phyloP scores from a whole-genome alignment of 2,797 vertebrate genomes.

The Rhadinocentrus ornatus region DNA sequence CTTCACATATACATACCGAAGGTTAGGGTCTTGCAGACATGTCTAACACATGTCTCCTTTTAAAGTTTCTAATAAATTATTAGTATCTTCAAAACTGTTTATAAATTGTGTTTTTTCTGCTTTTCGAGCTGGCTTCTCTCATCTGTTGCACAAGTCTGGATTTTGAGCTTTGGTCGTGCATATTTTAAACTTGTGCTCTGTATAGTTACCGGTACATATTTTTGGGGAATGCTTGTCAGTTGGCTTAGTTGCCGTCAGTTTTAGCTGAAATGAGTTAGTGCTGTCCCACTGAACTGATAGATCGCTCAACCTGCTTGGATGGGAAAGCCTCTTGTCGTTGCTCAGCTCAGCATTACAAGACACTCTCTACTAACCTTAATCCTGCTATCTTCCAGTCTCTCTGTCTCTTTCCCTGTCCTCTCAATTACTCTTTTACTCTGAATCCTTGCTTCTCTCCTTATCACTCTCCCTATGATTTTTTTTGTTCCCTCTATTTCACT shows the following conservation, averaged over 20 bases:
- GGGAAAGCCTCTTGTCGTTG: conserved; percentile 56
- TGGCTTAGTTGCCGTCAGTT: conserved; percentile 34
- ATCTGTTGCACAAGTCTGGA: neutral
- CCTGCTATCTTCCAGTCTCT: conserved; percentile 56
- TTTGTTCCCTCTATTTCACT: conserved; percentile 33
- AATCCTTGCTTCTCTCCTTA: conserved; percentile 46
- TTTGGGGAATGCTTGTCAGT: conserved; percentile 32
- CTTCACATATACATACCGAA: neutral
- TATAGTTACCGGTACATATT: conserved; percentile 12
- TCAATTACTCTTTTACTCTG: conserved; percentile 62
- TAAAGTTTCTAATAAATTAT: neutral
- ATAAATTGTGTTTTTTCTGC: too few species aligned
- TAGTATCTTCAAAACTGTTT: too few species aligned
- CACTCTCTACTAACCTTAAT: conserved; percentile 60
- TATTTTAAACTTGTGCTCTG: conserved; percentile 5
- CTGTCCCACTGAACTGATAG: conserved; percentile 49
- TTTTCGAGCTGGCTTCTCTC: neutral
- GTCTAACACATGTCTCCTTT: neutral
- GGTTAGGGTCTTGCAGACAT: neutral
- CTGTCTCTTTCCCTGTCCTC: conserved; percentile 54
- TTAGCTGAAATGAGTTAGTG: conserved; percentile 37
- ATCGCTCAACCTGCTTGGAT: conserved; percentile 60
- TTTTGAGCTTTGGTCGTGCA: conserved; percentile 16
- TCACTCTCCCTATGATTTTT: conserved; percentile 22
- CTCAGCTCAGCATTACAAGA: conserved; percentile 60